Evolutionary conservation across 2,113 vertebrate species (phyloP).

Genomic region (human): DNA sequence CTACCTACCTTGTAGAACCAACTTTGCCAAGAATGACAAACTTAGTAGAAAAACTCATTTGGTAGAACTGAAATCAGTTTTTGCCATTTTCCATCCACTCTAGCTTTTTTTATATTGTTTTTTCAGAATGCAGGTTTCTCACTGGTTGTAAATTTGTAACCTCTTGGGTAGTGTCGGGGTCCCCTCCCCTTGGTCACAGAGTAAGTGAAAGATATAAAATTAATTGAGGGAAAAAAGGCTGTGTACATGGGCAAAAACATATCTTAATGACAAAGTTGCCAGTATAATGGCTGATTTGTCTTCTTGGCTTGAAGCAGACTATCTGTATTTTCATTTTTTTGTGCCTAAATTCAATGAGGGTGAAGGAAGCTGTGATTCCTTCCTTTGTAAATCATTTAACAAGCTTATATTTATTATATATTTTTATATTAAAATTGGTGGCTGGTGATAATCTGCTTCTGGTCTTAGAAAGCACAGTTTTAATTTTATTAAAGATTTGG

Average conservation of each 20-base stretch:
- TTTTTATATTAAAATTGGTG: conserved; percentile 24
- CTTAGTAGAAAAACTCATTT: conserved; percentile 18
- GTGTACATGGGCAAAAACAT: neutral
- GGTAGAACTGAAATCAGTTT: conserved; percentile 18
- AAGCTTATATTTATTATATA: neutral
- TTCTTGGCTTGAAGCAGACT: conserved; percentile 17
- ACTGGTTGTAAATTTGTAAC: neutral
- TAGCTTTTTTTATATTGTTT: neutral
- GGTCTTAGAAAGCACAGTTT: conserved; percentile 21
- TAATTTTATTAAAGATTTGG: neutral
- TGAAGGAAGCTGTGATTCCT: neutral
- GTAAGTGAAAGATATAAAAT: neutral
- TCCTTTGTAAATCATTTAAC: conserved; percentile 2
- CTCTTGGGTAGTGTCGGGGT: neutral
- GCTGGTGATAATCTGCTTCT: neutral
- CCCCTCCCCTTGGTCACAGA: neutral
- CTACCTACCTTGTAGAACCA: neutral
- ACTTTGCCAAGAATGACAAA: neutral
- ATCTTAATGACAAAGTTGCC: neutral
- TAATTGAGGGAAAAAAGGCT: neutral
- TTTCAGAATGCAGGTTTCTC: conserved; percentile 29
- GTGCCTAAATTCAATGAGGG: neutral
- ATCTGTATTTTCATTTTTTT: conserved; percentile 37
- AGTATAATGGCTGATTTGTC: neutral
- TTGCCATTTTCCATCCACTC: neutral